Base-by-base conservation (phyloP, 2,888 invertebrate genomes). In the Coleophora deauratella region DNA sequence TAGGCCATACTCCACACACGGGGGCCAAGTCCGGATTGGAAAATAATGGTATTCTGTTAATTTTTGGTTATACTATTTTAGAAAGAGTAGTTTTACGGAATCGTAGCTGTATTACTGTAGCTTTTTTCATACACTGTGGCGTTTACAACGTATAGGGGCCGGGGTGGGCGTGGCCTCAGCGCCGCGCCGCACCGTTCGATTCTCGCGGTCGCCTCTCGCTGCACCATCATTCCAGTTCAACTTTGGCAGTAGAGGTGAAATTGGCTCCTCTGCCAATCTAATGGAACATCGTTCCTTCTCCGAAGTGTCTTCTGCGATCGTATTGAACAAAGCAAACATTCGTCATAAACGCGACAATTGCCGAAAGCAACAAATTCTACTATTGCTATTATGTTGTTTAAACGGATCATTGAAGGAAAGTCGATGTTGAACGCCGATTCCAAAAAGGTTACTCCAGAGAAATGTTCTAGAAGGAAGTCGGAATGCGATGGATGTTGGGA, bases 331-430 rank as follows among this genome's bases (percentile, higher is more conserved):
- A 59, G 67, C 77, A 66, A 84, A 80, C 68, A 84, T 84, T 75
- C 79, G 72, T 47, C 70, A 74, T 53, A 76, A 79, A 61, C 73
- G 80, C 41, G 80, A 81, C 62, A 76, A 70, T 52, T 85, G 84
- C 62, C 70, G 82, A 46, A 85, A 86, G 59, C 82, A 84, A 64
- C 82, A 85, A 62, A 84, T 86, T 46, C 70, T 86, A 46, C 60
- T 86, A 27, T 62, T 86, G 47, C 66, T 86, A 81, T 70, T 86
- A 86, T 86, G 86, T 69, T 86, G 86, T 74, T 84, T 84, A 82
- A 86, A 86, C 85, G 86, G 82, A 72, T 86, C 85, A 68, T 86
- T 76, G 77, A 85, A 84, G 72, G 86, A 86, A 84, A 86, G 62
- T 79, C 86, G 77, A 67, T 84, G 84, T 74, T 86, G 85, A 86